Evolutionary conservation across 2,888 invertebrate genomes (phyloP).

Genomic region (Eutolmus rufibarbis): DNA sequence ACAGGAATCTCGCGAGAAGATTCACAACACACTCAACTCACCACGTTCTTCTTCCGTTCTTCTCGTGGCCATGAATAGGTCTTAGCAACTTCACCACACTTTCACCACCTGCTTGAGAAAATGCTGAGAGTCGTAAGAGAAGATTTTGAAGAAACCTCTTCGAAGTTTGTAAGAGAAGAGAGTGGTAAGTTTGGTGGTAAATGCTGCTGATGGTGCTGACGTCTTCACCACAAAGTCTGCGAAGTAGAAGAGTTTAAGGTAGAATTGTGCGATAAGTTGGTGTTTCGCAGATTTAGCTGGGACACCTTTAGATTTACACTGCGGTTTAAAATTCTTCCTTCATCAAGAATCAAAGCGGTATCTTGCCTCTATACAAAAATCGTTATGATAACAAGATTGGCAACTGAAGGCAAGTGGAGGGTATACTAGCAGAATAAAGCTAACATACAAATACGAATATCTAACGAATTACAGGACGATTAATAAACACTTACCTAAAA

Average conservation of each 20-base stretch:
- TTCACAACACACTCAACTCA: neutral
- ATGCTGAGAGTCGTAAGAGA: neutral
- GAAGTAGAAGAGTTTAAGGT: neutral
- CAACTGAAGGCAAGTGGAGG: too few species aligned
- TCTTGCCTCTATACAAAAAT: too few species aligned
- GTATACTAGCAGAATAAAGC: too few species aligned
- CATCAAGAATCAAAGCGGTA: too few species aligned
- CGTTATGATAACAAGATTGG: too few species aligned
- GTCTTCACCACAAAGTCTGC: neutral
- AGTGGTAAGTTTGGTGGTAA: neutral
- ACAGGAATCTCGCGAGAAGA: neutral
- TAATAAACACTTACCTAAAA: too few species aligned
- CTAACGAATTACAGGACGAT: too few species aligned
- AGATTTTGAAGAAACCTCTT: neutral
- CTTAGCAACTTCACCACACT: neutral
- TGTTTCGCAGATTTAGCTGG: neutral
- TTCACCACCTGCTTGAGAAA: neutral
- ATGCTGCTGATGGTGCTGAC: neutral
- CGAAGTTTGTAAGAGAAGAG: neutral
- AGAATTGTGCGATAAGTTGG: neutral
- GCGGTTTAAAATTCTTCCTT: neutral
- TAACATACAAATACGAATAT: too few species aligned
- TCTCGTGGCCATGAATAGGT: neutral
- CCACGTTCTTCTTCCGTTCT: neutral
- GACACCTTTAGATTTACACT: neutral